Evolutionary conservation across 1,140 invertebrate genomes (phyloP).

Genomic region (Trachymyrmex septentrionalis): DNA sequence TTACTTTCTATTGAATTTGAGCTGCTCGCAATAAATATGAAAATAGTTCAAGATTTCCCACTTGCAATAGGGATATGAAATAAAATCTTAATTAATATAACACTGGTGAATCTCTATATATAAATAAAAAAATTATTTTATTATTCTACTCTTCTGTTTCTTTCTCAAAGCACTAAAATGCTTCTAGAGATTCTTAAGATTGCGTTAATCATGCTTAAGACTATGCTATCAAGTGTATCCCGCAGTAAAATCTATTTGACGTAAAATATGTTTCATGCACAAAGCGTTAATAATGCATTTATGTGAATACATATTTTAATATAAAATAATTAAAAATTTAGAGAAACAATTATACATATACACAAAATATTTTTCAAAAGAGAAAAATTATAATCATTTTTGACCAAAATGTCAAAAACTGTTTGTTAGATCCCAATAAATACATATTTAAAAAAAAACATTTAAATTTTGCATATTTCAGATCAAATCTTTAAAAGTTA

Average conservation of each 20-base stretch:
- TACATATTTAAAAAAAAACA: not conserved
- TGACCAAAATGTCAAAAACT: not conserved
- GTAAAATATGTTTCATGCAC: conserved; percentile 8
- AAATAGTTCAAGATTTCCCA: not conserved
- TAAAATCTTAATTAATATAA: conserved; percentile 23
- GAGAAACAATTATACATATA: not conserved
- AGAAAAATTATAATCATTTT: not conserved
- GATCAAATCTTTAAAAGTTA: not conserved
- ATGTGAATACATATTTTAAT: conserved; percentile 16
- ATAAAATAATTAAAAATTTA: conserved; percentile 20
- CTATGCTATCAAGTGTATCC: conserved; percentile 3
- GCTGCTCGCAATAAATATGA: conserved; percentile 10
- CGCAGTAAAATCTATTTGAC: not conserved
- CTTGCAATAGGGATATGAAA: conserved; percentile 67
- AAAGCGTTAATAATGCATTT: conserved; percentile 17
- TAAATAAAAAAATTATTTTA: not conserved
- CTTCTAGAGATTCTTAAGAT: not conserved
- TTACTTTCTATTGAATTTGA: conserved; percentile 14
- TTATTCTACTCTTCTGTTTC: not conserved
- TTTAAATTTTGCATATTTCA: not conserved
- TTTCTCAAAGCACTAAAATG: not conserved
- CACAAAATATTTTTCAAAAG: not conserved
- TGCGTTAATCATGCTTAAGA: not conserved
- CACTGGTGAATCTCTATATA: conserved; percentile 52
- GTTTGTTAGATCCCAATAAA: not conserved